phyloP scores from a whole-genome alignment of 2,888 invertebrate species.

The Heliconius sara region DNA sequence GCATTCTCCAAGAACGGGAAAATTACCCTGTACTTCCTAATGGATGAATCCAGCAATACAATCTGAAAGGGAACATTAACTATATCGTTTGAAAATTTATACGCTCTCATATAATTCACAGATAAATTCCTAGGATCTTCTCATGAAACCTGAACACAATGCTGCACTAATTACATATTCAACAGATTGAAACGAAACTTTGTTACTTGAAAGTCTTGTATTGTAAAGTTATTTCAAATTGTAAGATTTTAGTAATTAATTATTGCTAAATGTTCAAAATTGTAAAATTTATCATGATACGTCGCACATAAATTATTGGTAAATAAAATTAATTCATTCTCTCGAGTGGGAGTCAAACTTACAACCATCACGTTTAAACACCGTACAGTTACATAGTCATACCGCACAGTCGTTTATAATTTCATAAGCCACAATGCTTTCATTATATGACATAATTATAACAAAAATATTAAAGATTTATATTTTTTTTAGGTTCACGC shows the following conservation, averaged over 20 bases:
- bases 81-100: conserved; percentile 13
- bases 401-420: no score
- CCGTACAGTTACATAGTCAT: no score
- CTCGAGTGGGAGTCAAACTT: no score
- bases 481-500: background rate
- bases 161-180: conserved; percentile 16
- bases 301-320: no score
- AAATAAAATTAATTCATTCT: no score
- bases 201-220: background rate
- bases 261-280: no score
- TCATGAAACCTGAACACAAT: conserved; percentile 14
- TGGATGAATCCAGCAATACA: conserved; percentile 13
- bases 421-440: no score
- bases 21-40: background rate
- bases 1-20: background rate
- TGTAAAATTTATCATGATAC: no score
- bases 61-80: conserved; percentile 9
- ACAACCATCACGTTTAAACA: no score
- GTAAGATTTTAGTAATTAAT: background rate
- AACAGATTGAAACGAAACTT: background rate
- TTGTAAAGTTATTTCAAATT: background rate
- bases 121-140: conserved; percentile 16
- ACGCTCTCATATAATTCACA: conserved; percentile 12
- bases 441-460: no score
- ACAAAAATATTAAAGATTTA: no score